Percentiles rank a stretch among this genome's conserved stretches.
Conservation (phyloP, 2,888 invertebrate genomes). For the Deroplatys truncata region DNA sequence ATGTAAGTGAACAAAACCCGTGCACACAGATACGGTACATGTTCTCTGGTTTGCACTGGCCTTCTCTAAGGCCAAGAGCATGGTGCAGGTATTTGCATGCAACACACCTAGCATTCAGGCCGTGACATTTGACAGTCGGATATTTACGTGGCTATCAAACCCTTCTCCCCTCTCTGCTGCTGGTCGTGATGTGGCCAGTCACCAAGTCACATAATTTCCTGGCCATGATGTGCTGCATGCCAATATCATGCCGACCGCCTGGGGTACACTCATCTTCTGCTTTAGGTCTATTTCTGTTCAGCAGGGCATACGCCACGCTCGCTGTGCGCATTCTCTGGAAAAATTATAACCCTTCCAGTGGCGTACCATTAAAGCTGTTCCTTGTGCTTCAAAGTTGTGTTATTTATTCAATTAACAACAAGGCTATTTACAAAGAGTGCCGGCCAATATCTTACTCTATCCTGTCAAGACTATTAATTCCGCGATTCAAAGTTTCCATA, state of each 20-base stretch:
- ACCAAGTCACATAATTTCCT: neutral
- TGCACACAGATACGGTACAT: neutral
- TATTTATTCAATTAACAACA: too few relatives aligned
- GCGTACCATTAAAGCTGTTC: neutral
- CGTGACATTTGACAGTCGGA: conserved; percentile 1
- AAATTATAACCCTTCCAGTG: neutral
- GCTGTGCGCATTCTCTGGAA: neutral
- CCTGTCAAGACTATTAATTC: too few relatives aligned
- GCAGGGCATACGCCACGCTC: neutral
- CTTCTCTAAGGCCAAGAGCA: neutral
- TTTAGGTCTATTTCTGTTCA: neutral
- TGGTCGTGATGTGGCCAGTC: neutral
- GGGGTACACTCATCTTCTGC: neutral
- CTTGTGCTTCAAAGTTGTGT: too few relatives aligned
- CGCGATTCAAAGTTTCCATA: too few relatives aligned
- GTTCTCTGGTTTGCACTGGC: neutral
- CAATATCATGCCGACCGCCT: neutral
- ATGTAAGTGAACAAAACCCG: too few relatives aligned
- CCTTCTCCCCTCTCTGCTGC: neutral
- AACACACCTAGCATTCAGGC: neutral
- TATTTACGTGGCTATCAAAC: neutral
- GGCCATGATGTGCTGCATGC: neutral
- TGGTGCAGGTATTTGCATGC: neutral
- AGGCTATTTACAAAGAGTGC: too few relatives aligned
- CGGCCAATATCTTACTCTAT: too few relatives aligned